Evolutionary conservation across 23 tunicate species (phyloP), one percentile per base, ranked within the genome.

Genomic region (Styela plicata): DNA sequence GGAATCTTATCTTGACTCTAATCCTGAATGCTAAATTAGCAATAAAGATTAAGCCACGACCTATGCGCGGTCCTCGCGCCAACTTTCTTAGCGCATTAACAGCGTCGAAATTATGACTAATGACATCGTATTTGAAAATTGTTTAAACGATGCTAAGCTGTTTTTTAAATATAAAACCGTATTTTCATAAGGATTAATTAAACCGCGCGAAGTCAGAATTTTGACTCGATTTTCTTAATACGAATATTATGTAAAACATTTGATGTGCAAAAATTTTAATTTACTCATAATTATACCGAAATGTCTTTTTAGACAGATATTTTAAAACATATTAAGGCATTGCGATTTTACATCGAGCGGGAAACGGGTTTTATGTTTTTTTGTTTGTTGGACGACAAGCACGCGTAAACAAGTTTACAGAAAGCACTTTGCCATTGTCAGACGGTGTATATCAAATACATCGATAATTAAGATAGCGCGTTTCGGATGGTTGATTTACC

Each of bases 21-120:
- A 76, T 76, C 81, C 81, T 44, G 66, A 24, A 52, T 44, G 81
- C 31, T 22, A 53, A 76, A 76, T 53, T 76, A 53, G 70, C 57
- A 44, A 7, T 44, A 44, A 44, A 44, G 57, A 44, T 44, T 44
- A 44, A 44, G 13, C 13, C 7, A 44, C 57, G 57, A 44, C 57
- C 13, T 44, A 44, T 44, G 13, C 57, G 57, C 57, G 57, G 57
- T 7, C 57, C 57, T 7, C 57, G 57, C 57, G 57, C 57, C 57
- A 44, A 5, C 57, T 44, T 44, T 44, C n/a, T 44, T 44, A 44
- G 57, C 57, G 57, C 57, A 44, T 44, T 44, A 44, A 5, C 57
- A 13, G 57, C 57, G 57, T 7, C 57, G 13, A 5, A 44, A 44
- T 44, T 44, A 7, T 44, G 57, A 44, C 10, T 44, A 44, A 44